These are phyloP conservation scores for Unio delphinus DNA, from an alignment of 2,888 invertebrate species.

Conservation along the genomic window DNA sequence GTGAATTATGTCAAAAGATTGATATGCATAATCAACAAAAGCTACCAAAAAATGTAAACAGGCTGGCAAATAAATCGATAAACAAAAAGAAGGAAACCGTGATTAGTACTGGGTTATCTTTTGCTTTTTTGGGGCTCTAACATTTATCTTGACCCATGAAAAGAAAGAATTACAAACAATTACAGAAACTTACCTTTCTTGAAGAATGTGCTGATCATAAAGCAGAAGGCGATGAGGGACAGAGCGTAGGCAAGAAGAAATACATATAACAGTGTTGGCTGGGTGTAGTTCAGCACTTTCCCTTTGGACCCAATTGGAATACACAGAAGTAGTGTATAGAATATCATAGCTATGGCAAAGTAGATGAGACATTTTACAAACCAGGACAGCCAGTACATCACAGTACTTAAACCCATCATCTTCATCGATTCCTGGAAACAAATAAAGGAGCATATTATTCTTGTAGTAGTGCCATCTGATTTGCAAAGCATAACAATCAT, in stretches of 20 bases:
- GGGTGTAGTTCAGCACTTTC: slow-evolving; percentile 67
- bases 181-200: slow-evolving; percentile 78
- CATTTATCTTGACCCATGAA: too few relatives aligned
- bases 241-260: slow-evolving; percentile 82
- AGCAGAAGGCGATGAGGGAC: slow-evolving; percentile 83
- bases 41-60: too few relatives aligned
- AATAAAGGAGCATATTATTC: slow-evolving; percentile 1
- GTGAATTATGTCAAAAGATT: too few relatives aligned
- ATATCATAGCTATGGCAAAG: slow-evolving; percentile 76
- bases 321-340: slow-evolving; percentile 70
- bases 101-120: too few relatives aligned
- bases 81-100: too few relatives aligned
- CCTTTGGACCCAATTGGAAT: slow-evolving; percentile 41
- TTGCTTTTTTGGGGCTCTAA: too few relatives aligned
- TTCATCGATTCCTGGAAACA: slow-evolving; percentile 86
- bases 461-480: too few relatives aligned
- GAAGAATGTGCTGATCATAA: slow-evolving; percentile 86
- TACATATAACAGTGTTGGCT: slow-evolving; percentile 79
- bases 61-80: too few relatives aligned
- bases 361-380: slow-evolving; percentile 83
- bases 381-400: slow-evolving; percentile 90
- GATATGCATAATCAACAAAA: too few relatives aligned
- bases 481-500: too few relatives aligned
- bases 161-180: too few relatives aligned
- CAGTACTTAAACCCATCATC: slow-evolving; percentile 88